Evolutionary conservation across 2,113 vertebrate genomes (phyloP).

Genomic region (Neogale vison): DNA sequence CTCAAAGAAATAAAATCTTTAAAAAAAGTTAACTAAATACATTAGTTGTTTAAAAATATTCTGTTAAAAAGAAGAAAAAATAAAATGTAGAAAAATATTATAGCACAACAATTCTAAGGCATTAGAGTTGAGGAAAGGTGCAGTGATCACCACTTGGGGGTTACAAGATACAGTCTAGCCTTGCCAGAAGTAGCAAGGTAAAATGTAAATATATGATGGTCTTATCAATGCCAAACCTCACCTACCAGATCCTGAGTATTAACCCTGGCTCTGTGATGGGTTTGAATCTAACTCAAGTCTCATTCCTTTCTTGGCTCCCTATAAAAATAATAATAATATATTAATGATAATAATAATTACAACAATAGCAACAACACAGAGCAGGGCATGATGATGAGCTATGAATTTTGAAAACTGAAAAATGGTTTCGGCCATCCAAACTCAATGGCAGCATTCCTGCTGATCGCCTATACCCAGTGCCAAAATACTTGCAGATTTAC

Average conservation of each 20-base stretch:
- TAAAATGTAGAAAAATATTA: not conserved
- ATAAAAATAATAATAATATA: constrained; percentile 14
- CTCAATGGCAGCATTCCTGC: not conserved
- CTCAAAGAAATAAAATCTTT: not conserved
- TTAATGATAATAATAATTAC: not conserved
- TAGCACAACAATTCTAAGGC: not conserved
- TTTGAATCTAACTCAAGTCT: constrained; percentile 33
- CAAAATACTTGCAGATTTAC: constrained; percentile 58
- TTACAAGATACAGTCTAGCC: not conserved
- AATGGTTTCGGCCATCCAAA: not conserved
- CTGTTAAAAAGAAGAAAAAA: not conserved
- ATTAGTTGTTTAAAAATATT: not conserved
- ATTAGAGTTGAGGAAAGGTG: not conserved
- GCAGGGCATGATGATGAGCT: not conserved
- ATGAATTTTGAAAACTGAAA: constrained; percentile 57
- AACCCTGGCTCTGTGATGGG: not conserved
- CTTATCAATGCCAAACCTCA: not conserved
- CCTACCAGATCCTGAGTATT: not conserved
- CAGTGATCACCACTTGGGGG: not conserved
- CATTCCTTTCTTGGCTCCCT: not conserved
- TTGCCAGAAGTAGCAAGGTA: not conserved
- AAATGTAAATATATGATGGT: constrained; percentile 17
- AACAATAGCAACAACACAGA: not conserved
- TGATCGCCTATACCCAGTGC: constrained; percentile 30
- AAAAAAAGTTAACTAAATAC: not conserved